These are phyloP conservation scores for Sphaeridia pumilis DNA, from an alignment of 2,888 invertebrate genomes.

Conservation along the genomic window DNA sequence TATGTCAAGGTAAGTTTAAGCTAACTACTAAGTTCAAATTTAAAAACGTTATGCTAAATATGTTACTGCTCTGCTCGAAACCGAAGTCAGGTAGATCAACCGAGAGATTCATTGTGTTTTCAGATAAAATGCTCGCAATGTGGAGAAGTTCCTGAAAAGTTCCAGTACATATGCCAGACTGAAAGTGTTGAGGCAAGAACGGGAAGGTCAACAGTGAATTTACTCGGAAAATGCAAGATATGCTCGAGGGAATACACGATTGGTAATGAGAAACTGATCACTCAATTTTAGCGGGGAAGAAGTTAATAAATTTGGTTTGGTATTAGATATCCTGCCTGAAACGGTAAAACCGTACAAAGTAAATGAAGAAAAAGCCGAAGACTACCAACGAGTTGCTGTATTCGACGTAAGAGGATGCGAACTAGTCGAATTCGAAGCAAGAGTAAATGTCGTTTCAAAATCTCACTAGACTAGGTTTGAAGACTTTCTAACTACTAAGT, in stretches of 20 bases:
- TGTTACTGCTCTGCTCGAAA: neutral
- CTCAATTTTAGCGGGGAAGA: no score
- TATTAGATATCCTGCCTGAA: conserved; percentile 6
- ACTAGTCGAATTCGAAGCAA: conserved; percentile 11
- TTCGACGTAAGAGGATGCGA: conserved; percentile 18
- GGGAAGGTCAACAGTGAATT: conserved; percentile 10
- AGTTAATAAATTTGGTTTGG: neutral
- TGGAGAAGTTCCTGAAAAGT: conserved; percentile 8
- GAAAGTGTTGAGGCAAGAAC: conserved; percentile 9
- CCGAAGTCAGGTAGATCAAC: neutral
- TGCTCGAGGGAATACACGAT: conserved; percentile 13
- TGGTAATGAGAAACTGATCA: no score
- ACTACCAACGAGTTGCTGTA: conserved; percentile 8
- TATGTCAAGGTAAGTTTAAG: conserved; percentile 11
- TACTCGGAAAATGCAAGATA: conserved; percentile 14
- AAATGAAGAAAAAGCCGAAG: conserved; percentile 12
- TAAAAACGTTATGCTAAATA: neutral
- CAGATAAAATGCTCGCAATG: conserved; percentile 16
- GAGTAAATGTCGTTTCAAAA: conserved; percentile 1
- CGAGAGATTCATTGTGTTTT: neutral
- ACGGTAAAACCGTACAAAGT: conserved; percentile 2
- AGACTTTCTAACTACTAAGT: neutral
- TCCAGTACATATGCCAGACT: conserved; percentile 7
- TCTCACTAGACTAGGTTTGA: neutral
- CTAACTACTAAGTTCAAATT: neutral